Evolutionary conservation across 2,888 invertebrate species (phyloP).

Genomic region (Rhaphigaster nebulosa): DNA sequence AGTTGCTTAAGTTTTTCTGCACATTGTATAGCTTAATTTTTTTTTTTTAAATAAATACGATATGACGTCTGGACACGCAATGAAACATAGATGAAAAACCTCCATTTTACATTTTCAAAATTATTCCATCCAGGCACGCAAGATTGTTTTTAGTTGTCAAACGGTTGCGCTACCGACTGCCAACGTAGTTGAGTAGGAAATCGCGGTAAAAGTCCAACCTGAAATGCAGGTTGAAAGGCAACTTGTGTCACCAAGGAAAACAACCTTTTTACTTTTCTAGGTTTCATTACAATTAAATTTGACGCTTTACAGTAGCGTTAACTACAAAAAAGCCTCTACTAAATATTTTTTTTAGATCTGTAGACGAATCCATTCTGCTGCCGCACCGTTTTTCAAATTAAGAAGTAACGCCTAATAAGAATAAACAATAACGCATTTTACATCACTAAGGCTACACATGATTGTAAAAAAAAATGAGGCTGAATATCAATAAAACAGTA

Average conservation of each 20-base stretch:
- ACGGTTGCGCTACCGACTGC: not conserved
- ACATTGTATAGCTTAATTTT: not conserved
- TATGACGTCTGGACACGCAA: not conserved
- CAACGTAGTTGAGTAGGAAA: not conserved
- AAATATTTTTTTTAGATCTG: not conserved
- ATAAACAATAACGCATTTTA: too few species aligned
- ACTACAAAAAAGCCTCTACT: not conserved
- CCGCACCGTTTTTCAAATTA: too few species aligned
- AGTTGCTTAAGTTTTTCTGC: not conserved
- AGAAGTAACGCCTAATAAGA: too few species aligned
- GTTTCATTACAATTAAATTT: not conserved
- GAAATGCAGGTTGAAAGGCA: not conserved
- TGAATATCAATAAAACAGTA: too few species aligned
- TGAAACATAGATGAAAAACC: not conserved
- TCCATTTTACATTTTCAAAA: too few species aligned
- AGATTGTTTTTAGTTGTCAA: not conserved
- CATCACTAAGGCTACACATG: too few species aligned
- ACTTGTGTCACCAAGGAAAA: not conserved
- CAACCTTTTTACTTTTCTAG: not conserved
- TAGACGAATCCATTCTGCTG: too few species aligned
- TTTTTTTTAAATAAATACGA: too few species aligned
- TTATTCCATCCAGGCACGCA: not conserved
- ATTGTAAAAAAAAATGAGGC: too few species aligned
- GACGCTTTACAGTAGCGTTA: not conserved
- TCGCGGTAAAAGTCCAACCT: not conserved